A percentile compares a stretch with the other conserved stretches of the same genome.
Evolutionary conservation across 2,888 invertebrate genomes (phyloP).

Genomic region (Stratiomys singularior): DNA sequence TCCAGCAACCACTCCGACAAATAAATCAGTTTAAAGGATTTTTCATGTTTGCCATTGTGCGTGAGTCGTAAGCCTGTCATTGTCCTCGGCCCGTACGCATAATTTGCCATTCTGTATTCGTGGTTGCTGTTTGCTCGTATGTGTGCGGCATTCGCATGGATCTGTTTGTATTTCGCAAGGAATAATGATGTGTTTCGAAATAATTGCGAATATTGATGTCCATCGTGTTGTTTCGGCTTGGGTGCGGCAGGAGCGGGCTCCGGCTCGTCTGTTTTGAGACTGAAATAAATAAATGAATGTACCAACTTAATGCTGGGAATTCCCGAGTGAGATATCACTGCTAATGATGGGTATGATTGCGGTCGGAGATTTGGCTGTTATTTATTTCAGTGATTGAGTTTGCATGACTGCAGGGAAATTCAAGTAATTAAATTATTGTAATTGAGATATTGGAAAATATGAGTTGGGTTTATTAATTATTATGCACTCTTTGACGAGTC

Average conservation of each 20-base stretch:
- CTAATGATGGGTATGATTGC: constrained; percentile 40
- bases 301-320: background rate
- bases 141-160: constrained; percentile 21
- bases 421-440: constrained; percentile 3
- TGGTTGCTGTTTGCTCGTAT: background rate
- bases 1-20: constrained; percentile 5
- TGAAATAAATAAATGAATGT: constrained; percentile 15
- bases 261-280: background rate
- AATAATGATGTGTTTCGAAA: constrained; percentile 46
- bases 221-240: constrained; percentile 26
- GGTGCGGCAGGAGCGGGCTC: background rate
- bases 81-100: constrained; percentile 36
- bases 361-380: constrained; percentile 17
- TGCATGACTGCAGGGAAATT: background rate
- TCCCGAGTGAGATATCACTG: constrained; percentile 41
- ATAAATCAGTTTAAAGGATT: constrained; percentile 46
- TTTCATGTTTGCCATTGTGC: constrained; percentile 45
- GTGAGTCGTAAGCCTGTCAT: constrained; percentile 43
- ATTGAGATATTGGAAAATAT: background rate
- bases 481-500: background rate
- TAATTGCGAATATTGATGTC: constrained; percentile 47
- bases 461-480: background rate
- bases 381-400: background rate
- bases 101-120: constrained; percentile 30
- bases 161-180: constrained; percentile 41